A percentile compares a stretch with the other conserved stretches of the same genome.
Evolutionary conservation across 2,797 vertebrate species (phyloP).

Genomic region (Pipistrellus nathusii): DNA sequence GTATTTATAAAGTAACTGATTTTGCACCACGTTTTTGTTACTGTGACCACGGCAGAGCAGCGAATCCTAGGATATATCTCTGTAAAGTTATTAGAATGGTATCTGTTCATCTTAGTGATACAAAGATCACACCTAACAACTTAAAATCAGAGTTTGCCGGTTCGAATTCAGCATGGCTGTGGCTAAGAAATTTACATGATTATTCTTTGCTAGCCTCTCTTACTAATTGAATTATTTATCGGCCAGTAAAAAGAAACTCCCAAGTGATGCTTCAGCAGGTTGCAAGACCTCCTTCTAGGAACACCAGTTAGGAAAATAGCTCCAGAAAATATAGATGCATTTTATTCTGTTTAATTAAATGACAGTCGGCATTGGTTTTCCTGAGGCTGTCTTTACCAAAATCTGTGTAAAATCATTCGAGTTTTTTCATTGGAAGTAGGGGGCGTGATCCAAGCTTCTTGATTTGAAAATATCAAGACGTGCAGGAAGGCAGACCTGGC

Average conservation of each 20-base stretch:
- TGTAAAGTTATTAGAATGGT: conserved; percentile 79
- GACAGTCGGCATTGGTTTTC: conserved; percentile 65
- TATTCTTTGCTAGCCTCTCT: conserved; percentile 84
- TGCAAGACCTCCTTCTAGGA: conserved; percentile 77
- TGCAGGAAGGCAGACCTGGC: conserved; percentile 66
- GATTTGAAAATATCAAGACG: not conserved
- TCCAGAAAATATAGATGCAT: conserved; percentile 61
- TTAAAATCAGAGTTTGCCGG: conserved; percentile 76
- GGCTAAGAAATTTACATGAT: conserved; percentile 77
- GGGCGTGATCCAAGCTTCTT: not conserved
- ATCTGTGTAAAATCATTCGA: conserved; percentile 65
- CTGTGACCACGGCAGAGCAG: conserved; percentile 86
- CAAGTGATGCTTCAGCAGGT: conserved; percentile 63
- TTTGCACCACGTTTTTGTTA: conserved; percentile 88
- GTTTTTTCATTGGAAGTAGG: conserved; percentile 70
- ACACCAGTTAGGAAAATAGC: conserved; percentile 62
- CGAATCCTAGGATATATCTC: conserved; percentile 81
- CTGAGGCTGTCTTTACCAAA: conserved; percentile 31
- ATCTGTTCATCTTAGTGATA: conserved; percentile 78
- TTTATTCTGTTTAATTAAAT: conserved; percentile 60
- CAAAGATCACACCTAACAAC: conserved; percentile 82
- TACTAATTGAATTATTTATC: conserved; percentile 78
- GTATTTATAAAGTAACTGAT: conserved; percentile 88
- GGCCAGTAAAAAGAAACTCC: conserved; percentile 78
- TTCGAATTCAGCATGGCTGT: conserved; percentile 85